These are phyloP conservation scores for Orycteropus afer DNA, from an alignment of 2,113 vertebrate genomes.

Conservation along the genomic window DNA sequence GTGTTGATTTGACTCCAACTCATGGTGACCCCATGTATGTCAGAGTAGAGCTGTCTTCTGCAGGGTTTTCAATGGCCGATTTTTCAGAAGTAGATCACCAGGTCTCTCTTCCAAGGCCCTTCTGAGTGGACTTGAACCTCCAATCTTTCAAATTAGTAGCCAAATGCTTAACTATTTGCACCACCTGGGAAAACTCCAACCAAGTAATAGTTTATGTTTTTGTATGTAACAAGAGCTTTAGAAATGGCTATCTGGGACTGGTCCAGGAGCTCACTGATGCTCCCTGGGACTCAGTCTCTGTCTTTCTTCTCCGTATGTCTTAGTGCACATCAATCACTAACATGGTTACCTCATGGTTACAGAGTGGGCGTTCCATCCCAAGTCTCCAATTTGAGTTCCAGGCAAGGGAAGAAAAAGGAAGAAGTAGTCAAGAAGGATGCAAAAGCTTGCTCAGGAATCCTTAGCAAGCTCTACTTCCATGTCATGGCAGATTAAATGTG, in stretches of 20 bases:
- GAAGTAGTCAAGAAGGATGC: neutral
- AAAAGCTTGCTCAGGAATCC: neutral
- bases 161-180: too few relatives aligned
- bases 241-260: fast-evolving
- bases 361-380: too few relatives aligned
- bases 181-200: neutral
- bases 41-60: neutral
- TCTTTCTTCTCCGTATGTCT: neutral
- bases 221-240: neutral
- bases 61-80: too few relatives aligned
- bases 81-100: too few relatives aligned
- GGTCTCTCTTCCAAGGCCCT: too few relatives aligned
- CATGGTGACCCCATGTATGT: neutral
- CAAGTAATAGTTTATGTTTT: neutral
- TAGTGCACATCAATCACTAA: fast-evolving
- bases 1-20: neutral
- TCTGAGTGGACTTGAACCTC: too few relatives aligned
- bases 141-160: too few relatives aligned
- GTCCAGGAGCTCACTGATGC: neutral
- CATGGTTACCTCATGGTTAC: neutral
- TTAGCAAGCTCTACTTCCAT: neutral
- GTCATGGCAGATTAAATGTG: neutral
- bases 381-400: neutral
- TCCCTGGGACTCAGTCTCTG: neutral
- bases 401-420: neutral